Evolutionary conservation across 2,797 vertebrate species (phyloP), one percentile per base, ranked within the genome.

Genomic region (Rhinatrema bivittatum): DNA sequence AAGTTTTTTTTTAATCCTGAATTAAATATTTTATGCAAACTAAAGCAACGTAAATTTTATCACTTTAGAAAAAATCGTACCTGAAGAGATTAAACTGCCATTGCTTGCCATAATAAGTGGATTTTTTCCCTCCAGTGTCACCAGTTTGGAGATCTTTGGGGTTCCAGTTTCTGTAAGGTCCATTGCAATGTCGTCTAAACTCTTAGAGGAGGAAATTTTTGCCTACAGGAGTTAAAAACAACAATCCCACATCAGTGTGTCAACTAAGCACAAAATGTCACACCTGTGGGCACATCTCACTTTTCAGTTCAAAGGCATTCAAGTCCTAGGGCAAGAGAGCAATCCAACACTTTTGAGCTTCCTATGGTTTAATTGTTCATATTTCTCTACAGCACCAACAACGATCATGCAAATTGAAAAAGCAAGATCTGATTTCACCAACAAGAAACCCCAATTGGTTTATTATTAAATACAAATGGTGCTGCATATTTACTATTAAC

Each of bases 61-160:
- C n/a, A n/a, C n/a, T n/a, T n/a, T n/a, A n/a, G n/a, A n/a, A n/a
- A n/a, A n/a, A n/a, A n/a, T n/a, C n/a, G 57, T 81, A 97, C 96
- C 92, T 69, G 93, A 89, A 31, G 94, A 99, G 53, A 94, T 89
- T 51, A 98, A 80, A 60, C 94, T 98, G 52, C 93, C 92, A 1
- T 89, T 98, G 78, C 95, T 99, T 31, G 91, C 89, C 90, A 91
- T 96, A 56, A 99, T 97, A 13, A 97, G 75, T 18, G 85, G 89
- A 56, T 89, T 87, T 70, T 94, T 97, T 24, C 75, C 81, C 7
- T 91, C 89, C 7, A 80, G 55, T 14, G 72, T 79, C 37, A 79
- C 81, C 22, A 90, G 69, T 56, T 88, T 97, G 22, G 72, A 85
- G 56, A 86, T 74, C 50, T 84, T 83, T 0, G 84, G 87, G 12